Evolutionary conservation across 1,140 invertebrate genomes (phyloP).

Genomic region (Cepaea nemoralis): DNA sequence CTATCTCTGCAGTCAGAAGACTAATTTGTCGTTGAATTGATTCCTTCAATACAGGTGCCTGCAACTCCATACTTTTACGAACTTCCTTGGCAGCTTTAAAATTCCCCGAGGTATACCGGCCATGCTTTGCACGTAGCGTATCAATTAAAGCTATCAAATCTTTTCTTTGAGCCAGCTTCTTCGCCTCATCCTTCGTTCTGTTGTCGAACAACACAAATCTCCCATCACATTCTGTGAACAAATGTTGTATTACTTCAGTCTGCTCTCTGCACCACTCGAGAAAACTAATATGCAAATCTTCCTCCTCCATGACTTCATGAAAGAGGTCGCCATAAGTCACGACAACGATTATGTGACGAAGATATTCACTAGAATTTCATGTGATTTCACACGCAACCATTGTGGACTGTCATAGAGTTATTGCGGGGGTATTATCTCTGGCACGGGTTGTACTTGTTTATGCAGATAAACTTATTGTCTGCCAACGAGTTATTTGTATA

Average conservation of each 20-base stretch:
- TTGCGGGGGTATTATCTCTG: too few relatives aligned
- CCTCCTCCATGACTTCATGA: background rate
- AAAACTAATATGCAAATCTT: background rate
- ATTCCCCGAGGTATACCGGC: background rate
- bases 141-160: background rate
- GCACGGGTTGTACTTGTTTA: background rate
- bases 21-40: too few relatives aligned
- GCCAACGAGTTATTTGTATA: background rate
- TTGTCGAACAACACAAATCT: conserved; percentile 7
- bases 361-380: background rate
- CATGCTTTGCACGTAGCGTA: background rate
- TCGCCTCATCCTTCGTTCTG: background rate
- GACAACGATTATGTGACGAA: background rate
- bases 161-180: background rate
- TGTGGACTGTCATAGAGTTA: background rate
- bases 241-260: background rate
- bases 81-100: background rate
- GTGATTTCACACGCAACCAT: background rate
- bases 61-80: background rate
- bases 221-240: background rate
- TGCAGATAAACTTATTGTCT: too few relatives aligned
- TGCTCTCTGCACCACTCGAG: background rate
- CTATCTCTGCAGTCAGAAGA: too few relatives aligned
- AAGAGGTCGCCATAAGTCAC: background rate
- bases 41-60: too few relatives aligned